Evolutionary conservation across 2,888 invertebrate species (phyloP).

Genomic region (Drosophila diplacantha): DNA sequence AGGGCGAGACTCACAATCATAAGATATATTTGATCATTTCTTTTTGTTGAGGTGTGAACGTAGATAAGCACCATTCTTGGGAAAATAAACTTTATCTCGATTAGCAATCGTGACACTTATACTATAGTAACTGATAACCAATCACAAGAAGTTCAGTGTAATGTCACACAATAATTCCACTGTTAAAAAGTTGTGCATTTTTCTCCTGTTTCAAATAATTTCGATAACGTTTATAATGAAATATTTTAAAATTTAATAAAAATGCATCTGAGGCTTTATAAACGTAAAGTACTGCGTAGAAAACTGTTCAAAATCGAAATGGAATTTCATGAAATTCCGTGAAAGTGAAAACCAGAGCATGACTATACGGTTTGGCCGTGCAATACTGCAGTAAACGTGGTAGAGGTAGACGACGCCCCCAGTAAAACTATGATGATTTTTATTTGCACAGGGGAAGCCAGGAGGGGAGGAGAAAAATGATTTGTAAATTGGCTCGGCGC

Average conservation of each 20-base stretch:
- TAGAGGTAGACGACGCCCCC: conserved; percentile 41
- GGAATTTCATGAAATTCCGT: conserved; percentile 2
- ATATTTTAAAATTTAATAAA: not conserved
- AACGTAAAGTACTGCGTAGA: not conserved
- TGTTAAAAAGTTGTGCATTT: not conserved
- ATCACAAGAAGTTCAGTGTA: not conserved
- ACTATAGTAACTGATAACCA: not conserved
- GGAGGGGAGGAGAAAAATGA: conserved; percentile 10
- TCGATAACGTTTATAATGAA: not conserved
- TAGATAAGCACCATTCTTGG: not conserved
- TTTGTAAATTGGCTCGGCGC: conserved; percentile 54
- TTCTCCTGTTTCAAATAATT: not conserved
- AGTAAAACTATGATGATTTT: conserved; percentile 24
- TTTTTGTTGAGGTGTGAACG: not conserved
- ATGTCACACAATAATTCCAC: not conserved
- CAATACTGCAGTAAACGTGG: conserved; percentile 17
- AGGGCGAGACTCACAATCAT: not conserved
- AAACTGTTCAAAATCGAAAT: not conserved
- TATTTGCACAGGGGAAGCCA: conserved; percentile 16
- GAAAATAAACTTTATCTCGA: not conserved
- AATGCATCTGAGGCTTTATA: not conserved
- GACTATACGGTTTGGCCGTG: conserved; percentile 1
- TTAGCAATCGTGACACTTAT: conserved; percentile 2
- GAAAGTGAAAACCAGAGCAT: conserved; percentile 23
- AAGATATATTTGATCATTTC: not conserved